Evolutionary conservation across 2,888 invertebrate species (phyloP).

Genomic region (Epirrhoe alternata): DNA sequence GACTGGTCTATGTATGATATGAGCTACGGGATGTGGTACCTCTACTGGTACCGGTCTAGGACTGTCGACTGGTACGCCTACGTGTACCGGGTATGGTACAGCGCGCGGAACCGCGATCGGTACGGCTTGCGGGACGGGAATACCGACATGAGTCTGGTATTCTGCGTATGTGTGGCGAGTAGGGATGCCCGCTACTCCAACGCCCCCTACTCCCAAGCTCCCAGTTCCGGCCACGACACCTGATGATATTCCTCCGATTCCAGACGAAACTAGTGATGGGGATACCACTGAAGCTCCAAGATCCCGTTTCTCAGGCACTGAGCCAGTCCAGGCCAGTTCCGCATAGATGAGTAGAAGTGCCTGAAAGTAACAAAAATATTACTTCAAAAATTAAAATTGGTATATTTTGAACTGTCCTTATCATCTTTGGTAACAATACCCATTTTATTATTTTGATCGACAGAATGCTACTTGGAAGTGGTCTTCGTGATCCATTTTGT

Average conservation of each 20-base stretch:
- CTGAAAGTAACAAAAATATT: conserved; percentile 51
- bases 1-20: conserved; percentile 74
- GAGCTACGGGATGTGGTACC: conserved; percentile 79
- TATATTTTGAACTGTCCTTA: background rate
- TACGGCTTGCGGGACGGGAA: conserved; percentile 82
- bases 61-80: conserved; percentile 79
- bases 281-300: conserved; percentile 28
- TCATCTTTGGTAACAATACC: background rate
- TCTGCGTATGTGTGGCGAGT: conserved; percentile 74
- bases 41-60: conserved; percentile 78
- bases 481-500: no score
- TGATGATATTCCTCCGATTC: conserved; percentile 4
- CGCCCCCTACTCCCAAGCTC: conserved; percentile 11
- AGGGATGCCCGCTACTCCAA: conserved; percentile 50
- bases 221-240: conserved; percentile 13
- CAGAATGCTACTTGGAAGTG: no score
- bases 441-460: no score
- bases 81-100: conserved; percentile 79
- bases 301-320: conserved; percentile 37
- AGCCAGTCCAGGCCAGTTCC: conserved; percentile 27
- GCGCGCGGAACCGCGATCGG: conserved; percentile 68
- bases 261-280: conserved; percentile 19
- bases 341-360: conserved; percentile 51
- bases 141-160: conserved; percentile 77
- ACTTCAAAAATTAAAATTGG: background rate